Base-by-base conservation (phyloP, 1,140 invertebrate genomes). In the Metopolophium dirhodum region DNA sequence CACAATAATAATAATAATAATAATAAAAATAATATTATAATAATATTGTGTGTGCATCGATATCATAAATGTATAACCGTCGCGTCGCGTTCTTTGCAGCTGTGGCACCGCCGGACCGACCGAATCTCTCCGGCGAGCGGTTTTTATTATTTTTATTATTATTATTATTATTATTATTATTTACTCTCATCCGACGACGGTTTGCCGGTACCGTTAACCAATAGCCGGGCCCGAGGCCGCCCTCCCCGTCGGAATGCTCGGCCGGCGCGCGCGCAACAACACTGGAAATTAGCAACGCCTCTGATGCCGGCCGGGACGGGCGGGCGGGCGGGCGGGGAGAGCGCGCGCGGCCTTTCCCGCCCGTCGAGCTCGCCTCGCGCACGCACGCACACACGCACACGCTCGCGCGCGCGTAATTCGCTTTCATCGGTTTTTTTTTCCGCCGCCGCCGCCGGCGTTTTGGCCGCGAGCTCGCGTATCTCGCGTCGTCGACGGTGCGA, bases 211-310 rank as follows among this genome's bases (percentile, higher is more conserved):
- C 91, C 91, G 91, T 93, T 93, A 93, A 93, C 91, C 91, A 93
- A 93, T 93, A 93, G 91, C 91, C n/a, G 91, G 11, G 82, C 82
- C 91, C 82, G 49, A 49, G 45, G 91, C 91, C 91, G 91, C 91
- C 91, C 85, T 68, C 61, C 91, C 91, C 49, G 82, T 93, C 77
- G 91, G 89, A 61, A 68, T 90, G 49, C n/a, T 26, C 83, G 37
- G 87, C 45, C 45, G 68, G 91, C 77, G 91, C 91, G 77, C 77
- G 49, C 87, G 51, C 87, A 89, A 85, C 82, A 90, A 45, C 82
- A n/a, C 91, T 93, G 91, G 82, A 93, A 93, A 93, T 93, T 85
- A 93, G 77, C 91, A 93, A 93, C 91, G 91, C 91, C 91, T 86
- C 91, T 86, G 57, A 8, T 37, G 89, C 57, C 23, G 82, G 37